A percentile compares a stretch with the other conserved stretches of the same genome.
Conservation (phyloP, 1,140 invertebrate species). For the Drosophila nigromelanica region DNA sequence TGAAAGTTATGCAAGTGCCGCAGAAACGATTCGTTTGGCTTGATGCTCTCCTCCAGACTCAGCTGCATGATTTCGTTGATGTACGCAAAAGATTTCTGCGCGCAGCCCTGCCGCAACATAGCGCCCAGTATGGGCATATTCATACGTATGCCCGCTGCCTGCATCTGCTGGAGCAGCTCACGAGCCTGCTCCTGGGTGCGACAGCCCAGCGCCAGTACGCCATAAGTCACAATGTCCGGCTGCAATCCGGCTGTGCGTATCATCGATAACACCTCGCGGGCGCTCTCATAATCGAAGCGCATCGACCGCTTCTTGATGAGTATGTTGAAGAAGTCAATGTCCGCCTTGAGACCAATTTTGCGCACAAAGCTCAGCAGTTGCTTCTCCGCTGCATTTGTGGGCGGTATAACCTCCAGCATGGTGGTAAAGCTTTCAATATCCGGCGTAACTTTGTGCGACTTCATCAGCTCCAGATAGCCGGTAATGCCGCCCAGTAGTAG, state of each 20-base stretch:
- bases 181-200: conserved; percentile 85
- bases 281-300: conserved; percentile 87
- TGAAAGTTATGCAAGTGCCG: conserved; percentile 86
- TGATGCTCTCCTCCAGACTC: conserved; percentile 86
- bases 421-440: conserved; percentile 92
- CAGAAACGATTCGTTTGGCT: conserved; percentile 86
- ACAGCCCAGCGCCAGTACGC: conserved; percentile 92
- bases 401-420: conserved; percentile 89
- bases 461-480: conserved; percentile 91
- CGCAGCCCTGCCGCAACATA: conserved; percentile 87
- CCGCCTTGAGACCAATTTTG: conserved; percentile 86
- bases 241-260: conserved; percentile 87
- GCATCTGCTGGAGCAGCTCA: conserved; percentile 89
- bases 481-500: conserved; percentile 91
- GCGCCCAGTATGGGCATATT: conserved; percentile 90
- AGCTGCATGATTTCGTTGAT: conserved; percentile 88
- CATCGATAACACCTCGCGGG: conserved; percentile 87
- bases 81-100: conserved; percentile 86
- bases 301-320: conserved; percentile 91
- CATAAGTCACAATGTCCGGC: conserved; percentile 93
- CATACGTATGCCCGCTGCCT: conserved; percentile 86
- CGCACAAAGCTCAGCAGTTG: conserved; percentile 87
- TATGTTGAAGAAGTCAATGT: conserved; percentile 94
- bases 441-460: conserved; percentile 87
- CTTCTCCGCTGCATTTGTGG: conserved; percentile 87